Base-by-base conservation (phyloP, 2,888 invertebrate species). In the Stenotaenia linearis region DNA sequence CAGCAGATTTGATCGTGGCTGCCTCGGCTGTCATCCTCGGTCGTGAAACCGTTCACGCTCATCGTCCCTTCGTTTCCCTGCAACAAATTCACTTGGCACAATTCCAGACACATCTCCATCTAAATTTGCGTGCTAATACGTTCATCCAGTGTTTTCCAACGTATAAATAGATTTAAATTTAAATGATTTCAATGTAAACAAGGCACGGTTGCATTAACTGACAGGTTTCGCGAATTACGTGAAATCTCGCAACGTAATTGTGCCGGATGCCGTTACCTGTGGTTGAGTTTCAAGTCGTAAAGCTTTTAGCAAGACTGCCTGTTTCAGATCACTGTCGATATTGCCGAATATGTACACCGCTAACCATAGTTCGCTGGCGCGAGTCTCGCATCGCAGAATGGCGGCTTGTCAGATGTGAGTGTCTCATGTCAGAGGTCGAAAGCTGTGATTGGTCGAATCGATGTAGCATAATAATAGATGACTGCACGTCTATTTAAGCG, bases 1-100 rank as follows among this genome's bases (percentile, higher is more conserved):
- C 97, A 97, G 89, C 97, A 97, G 85, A 92, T 92, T 89, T 95
- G 94, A 86, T 95, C 94, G 80, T 92, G 91, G 85, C 94, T 93
- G 82, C 94, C 94, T 84, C 93, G 89, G 81, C 94, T 95, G 89
- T 95, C 95, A 88, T 95, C 95, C 88, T 94, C 94, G 84, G 94
- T 93, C 88, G 94, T 95, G 87, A 94, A 95, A 85, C 94, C 95
- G 91, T 95, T 95, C 91, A 92, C 92, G 87, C 79, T 79, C 75
- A 79, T 76, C 1, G 10, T 69, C 2, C 12, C 23, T 28, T 1
- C 1, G 15, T 21, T 23, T 32, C 32, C 4, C 32, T 32, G 9
- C 32, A 9, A n/a, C n/a, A 32, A 32, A 32, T 32, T 9, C 32
- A 32, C 32, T 32, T 32, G 32, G 32, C 32, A 32, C 32, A 32